These are phyloP conservation scores for Lampris incognitus DNA, from an alignment of 2,113 vertebrate species.

Conservation along the genomic window DNA sequence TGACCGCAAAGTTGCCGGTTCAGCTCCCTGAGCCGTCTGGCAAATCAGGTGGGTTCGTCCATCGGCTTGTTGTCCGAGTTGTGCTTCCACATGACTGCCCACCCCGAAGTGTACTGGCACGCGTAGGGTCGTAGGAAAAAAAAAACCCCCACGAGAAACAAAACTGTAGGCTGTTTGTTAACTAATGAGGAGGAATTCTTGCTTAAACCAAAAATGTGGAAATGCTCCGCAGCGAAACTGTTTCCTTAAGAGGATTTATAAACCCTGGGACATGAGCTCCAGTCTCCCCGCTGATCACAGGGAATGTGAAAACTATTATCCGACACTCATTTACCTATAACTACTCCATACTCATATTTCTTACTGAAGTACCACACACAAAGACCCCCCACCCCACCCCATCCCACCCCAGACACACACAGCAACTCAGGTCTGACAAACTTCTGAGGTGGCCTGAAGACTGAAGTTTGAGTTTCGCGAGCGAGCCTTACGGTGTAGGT, in stretches of 20 bases:
- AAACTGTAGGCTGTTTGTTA: neutral
- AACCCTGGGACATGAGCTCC: constrained; percentile 19
- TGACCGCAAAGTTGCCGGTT: too few species aligned
- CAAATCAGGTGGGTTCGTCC: too few species aligned
- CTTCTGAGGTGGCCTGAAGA: constrained; percentile 5
- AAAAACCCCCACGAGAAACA: neutral
- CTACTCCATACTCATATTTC: constrained; percentile 24
- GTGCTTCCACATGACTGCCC: too few species aligned
- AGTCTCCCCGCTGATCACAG: neutral
- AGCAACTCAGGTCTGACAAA: neutral
- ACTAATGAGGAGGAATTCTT: neutral
- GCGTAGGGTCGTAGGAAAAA: too few species aligned
- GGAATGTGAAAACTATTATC: neutral
- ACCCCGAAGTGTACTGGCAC: too few species aligned
- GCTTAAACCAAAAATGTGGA: neutral
- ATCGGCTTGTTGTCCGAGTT: too few species aligned
- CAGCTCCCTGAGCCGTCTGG: too few species aligned
- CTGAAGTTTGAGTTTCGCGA: neutral
- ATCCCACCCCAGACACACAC: neutral
- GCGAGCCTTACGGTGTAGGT: neutral
- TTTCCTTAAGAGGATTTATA: constrained; percentile 25
- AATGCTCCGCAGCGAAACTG: neutral
- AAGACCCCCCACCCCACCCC: neutral
- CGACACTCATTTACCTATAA: neutral
- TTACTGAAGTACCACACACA: neutral